Evolutionary conservation across 53 echinoderm and acorn worm species (phyloP).

Genomic region (Henricia sp.): DNA sequence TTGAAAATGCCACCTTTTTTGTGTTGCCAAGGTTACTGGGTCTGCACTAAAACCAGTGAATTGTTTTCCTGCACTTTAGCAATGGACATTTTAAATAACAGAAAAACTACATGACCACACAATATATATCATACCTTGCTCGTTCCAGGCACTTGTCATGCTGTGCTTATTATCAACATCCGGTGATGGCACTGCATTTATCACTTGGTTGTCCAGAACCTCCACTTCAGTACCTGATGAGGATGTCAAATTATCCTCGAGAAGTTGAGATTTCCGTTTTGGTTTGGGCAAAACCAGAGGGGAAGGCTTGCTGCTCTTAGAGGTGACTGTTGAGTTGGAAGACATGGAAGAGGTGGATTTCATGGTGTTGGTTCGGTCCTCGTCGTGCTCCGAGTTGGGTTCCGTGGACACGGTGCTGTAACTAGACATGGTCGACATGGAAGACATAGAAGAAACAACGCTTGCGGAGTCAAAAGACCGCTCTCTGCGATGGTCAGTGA

Average conservation of each 20-base stretch:
- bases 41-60: no score
- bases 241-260: neutral
- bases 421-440: slow-evolving; percentile 92
- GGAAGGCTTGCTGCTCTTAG: slow-evolving; percentile 52
- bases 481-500: slow-evolving; percentile 59
- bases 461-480: slow-evolving; percentile 86
- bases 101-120: no score
- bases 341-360: slow-evolving; percentile 82
- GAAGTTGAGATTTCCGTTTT: slow-evolving; percentile 6
- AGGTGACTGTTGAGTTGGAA: slow-evolving; percentile 76
- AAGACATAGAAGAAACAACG: slow-evolving; percentile 90
- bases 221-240: neutral
- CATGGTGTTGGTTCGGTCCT: slow-evolving; percentile 71
- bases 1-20: no score
- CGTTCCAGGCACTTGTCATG: slow-evolving; percentile 52
- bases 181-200: slow-evolving; percentile 21
- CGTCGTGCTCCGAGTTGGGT: slow-evolving; percentile 80
- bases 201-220: slow-evolving; percentile 34
- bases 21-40: no score
- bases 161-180: slow-evolving; percentile 48
- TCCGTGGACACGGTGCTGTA: slow-evolving; percentile 89
- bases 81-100: no score
- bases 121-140: slow-evolving; percentile 33
- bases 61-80: no score
- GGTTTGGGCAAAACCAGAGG: slow-evolving; percentile 46